phyloP scores from a whole-genome alignment of 2,113 vertebrate species.

The Microcebus murinus region DNA sequence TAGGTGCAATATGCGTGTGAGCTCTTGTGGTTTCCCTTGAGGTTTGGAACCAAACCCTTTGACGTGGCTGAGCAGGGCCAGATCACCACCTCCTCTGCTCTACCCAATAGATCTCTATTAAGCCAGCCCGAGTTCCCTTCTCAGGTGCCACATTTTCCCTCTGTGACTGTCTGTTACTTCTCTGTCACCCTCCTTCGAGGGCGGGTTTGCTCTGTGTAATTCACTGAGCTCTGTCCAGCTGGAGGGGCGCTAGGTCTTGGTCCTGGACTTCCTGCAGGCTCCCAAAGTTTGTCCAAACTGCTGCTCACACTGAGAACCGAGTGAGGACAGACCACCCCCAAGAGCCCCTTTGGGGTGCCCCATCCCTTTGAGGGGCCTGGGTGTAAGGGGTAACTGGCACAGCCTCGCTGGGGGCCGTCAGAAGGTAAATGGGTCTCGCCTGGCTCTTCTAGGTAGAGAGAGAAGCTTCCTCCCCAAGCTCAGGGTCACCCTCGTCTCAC shows the following conservation, averaged over 20 bases:
- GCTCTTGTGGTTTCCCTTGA: neutral
- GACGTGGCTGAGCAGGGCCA: rapidly evolving
- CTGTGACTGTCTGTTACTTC: too few relatives aligned
- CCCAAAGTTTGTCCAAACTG: neutral
- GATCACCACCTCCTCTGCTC: neutral
- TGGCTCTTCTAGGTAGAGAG: neutral
- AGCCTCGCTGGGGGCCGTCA: neutral
- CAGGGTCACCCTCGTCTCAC: neutral
- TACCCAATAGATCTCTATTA: neutral
- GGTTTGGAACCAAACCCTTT: neutral
- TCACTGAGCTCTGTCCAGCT: too few relatives aligned
- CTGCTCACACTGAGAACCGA: too few relatives aligned
- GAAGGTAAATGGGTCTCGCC: neutral
- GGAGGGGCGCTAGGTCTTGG: neutral
- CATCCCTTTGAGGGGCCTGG: neutral
- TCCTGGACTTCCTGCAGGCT: neutral
- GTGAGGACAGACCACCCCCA: neutral
- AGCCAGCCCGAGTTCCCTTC: neutral
- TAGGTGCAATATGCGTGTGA: rapidly evolving
- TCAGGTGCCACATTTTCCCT: neutral
- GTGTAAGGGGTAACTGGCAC: neutral
- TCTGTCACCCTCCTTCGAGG: neutral
- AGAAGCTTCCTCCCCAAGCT: too few relatives aligned
- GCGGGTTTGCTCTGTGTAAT: rapidly evolving
- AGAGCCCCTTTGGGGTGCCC: neutral